A percentile compares a stretch with the other conserved stretches of the same genome.
Conservation (phyloP, 2,113 vertebrate genomes). For the Raja brachyura region DNA sequence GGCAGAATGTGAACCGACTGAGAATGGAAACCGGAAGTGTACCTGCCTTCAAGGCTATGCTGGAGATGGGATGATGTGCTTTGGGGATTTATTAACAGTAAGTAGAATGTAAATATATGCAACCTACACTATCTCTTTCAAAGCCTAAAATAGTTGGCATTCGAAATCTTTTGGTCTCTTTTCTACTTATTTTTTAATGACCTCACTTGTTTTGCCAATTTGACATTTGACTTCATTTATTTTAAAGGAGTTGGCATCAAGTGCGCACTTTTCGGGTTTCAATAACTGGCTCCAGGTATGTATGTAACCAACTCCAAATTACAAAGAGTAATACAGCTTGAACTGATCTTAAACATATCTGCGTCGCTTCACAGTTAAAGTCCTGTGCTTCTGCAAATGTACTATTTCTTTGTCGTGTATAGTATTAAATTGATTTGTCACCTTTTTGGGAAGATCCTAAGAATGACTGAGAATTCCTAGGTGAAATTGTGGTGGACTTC, state of each 20-base stretch:
- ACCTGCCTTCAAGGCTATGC: slow-evolving; percentile 60
- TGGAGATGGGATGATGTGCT: slow-evolving; percentile 76
- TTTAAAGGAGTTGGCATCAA: slow-evolving; percentile 72
- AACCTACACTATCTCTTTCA: not conserved
- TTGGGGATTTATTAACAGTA: slow-evolving; percentile 64
- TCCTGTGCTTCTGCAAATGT: not conserved
- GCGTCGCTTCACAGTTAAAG: not conserved
- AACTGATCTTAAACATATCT: not conserved
- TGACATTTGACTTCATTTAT: slow-evolving; percentile 29
- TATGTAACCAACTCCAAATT: slow-evolving; percentile 39
- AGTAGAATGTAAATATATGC: slow-evolving; percentile 41
- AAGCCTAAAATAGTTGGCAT: not conserved
- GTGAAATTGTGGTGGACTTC: not conserved
- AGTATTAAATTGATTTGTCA: not conserved
- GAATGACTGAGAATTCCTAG: not conserved
- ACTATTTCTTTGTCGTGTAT: not conserved
- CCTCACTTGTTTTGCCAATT: not conserved
- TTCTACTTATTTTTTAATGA: not conserved
- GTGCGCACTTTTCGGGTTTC: slow-evolving; percentile 57
- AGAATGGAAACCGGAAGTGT: slow-evolving; percentile 61
- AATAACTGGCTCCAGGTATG: slow-evolving; percentile 65
- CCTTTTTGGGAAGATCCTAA: not conserved
- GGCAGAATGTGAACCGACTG: slow-evolving; percentile 66
- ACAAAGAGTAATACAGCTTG: not conserved
- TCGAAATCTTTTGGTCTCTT: not conserved